A percentile compares a stretch with the other conserved stretches of the same genome.
Evolutionary conservation across 2,888 invertebrate species (phyloP).

Genomic region (Noctua janthina): DNA sequence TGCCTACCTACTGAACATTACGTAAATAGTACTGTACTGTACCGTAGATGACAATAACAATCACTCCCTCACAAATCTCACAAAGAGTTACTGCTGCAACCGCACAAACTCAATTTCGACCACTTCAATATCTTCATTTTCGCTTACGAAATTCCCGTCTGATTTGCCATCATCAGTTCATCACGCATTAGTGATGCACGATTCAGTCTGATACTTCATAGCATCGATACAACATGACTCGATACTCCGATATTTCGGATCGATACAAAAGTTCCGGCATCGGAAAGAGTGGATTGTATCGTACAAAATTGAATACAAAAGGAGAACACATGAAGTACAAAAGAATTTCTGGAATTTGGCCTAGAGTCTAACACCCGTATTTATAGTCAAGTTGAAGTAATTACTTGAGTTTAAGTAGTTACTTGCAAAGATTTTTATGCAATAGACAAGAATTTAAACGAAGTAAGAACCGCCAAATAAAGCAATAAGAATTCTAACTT

Average conservation of each 20-base stretch:
- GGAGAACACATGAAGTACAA: not conserved
- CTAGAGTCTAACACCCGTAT: not conserved
- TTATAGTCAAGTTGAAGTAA: no score
- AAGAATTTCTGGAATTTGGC: not conserved
- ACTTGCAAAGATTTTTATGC: no score
- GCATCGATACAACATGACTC: not conserved
- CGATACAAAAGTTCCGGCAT: not conserved
- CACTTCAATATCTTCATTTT: slow-evolving; percentile 74
- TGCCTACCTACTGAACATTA: slow-evolving; percentile 17
- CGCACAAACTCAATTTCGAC: slow-evolving; percentile 67
- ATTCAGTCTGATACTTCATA: not conserved
- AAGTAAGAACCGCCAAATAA: no score
- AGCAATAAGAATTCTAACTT: no score
- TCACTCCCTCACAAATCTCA: slow-evolving; percentile 50
- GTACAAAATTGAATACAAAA: not conserved
- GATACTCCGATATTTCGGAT: not conserved
- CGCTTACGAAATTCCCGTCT: slow-evolving; percentile 71
- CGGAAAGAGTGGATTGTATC: not conserved
- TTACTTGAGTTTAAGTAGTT: no score
- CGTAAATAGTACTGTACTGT: not conserved
- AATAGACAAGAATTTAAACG: no score
- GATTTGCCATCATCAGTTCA: slow-evolving; percentile 72
- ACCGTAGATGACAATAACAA: slow-evolving; percentile 33
- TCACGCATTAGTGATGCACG: not conserved
- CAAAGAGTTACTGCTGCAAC: slow-evolving; percentile 33